Conservation (phyloP, 2,113 vertebrate species). For the Garra rufa region DNA sequence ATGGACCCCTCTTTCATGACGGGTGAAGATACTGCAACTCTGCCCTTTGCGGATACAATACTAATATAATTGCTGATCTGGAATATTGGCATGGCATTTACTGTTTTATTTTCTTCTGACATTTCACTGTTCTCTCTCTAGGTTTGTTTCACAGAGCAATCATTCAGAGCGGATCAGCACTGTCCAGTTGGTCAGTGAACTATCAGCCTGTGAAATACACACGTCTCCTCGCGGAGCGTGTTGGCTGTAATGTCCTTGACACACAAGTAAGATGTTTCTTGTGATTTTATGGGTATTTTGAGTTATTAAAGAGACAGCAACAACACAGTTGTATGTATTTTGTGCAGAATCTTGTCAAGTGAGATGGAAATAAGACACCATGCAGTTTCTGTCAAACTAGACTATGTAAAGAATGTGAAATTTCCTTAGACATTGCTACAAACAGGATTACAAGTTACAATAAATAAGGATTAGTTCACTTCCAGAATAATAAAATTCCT, state of each 20-base stretch:
- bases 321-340: neutral
- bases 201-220: constrained; percentile 98
- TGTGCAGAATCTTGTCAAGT: neutral
- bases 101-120: constrained; percentile 38
- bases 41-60: constrained; percentile 10
- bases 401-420: neutral
- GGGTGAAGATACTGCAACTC: constrained; percentile 3
- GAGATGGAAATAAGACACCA: neutral
- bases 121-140: constrained; percentile 65
- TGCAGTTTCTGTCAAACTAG: neutral
- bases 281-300: neutral
- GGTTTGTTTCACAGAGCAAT: constrained; percentile 98
- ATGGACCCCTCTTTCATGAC: constrained; percentile 17
- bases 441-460: no score
- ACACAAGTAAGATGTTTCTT: constrained; percentile 71
- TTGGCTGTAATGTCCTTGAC: constrained; percentile 96
- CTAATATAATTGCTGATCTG: constrained; percentile 15
- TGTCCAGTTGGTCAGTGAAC: constrained; percentile 99
- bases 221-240: constrained; percentile 93
- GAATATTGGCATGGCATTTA: constrained; percentile 34
- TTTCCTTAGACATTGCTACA: neutral
- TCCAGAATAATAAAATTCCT: no score
- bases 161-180: constrained; percentile 95
- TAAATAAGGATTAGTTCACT: no score
- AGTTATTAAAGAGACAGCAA: neutral